Percentiles rank a stretch among this genome's conserved stretches.
Conservation (phyloP, 2,113 vertebrate genomes). For the Chloropsis hardwickii region DNA sequence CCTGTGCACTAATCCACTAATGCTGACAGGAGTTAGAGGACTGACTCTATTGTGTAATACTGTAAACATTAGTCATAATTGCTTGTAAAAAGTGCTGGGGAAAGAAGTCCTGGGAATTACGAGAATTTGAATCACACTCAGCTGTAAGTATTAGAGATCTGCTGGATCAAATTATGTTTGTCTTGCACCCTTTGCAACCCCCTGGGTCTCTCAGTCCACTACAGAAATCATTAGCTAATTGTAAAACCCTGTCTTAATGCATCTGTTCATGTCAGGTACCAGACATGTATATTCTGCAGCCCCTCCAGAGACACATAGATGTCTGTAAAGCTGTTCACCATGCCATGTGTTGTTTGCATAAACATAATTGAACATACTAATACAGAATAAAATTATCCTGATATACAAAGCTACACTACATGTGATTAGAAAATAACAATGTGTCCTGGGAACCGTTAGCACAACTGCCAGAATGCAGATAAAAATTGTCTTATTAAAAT, state of each 20-base stretch:
- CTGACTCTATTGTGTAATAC: background rate
- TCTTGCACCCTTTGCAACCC: background rate
- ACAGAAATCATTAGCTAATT: background rate
- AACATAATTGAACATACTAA: conserved; percentile 3
- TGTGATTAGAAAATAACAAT: conserved; percentile 47
- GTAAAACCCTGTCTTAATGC: background rate
- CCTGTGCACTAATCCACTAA: background rate
- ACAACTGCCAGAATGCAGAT: conserved; percentile 55
- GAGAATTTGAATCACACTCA: background rate
- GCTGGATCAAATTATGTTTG: background rate
- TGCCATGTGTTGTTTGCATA: background rate
- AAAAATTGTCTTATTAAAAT: conserved; percentile 53
- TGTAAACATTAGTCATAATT: background rate
- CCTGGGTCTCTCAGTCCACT: background rate
- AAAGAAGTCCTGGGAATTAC: background rate
- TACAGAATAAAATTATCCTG: background rate
- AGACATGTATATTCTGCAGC: background rate
- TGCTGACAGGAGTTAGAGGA: background rate
- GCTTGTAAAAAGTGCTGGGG: background rate
- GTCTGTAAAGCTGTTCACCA: background rate
- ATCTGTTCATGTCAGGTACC: background rate
- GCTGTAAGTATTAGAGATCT: background rate
- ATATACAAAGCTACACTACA: background rate
- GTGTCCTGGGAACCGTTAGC: conserved; percentile 57
- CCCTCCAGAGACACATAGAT: background rate